phyloP scores from a whole-genome alignment of 2,113 vertebrate genomes.

The Cichladusa arquata region DNA sequence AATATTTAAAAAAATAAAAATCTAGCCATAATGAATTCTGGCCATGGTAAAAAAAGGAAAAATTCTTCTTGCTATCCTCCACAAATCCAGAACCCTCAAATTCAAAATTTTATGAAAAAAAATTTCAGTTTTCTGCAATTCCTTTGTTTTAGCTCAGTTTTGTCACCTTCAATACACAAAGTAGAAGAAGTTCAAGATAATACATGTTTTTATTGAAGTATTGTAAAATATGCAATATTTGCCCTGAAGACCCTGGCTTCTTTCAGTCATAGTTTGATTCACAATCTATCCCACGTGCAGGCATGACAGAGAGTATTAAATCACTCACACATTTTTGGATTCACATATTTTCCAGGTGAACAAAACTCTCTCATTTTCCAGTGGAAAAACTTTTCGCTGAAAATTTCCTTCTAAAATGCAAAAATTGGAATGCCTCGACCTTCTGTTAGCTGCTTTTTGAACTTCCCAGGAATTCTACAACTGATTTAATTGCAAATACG shows the following conservation, averaged over 20 bases:
- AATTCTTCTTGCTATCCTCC: not conserved
- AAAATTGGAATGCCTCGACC: not conserved
- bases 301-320: not conserved
- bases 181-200: not conserved
- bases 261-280: not conserved
- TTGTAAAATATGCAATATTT: not conserved
- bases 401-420: not conserved
- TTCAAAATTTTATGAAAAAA: not conserved
- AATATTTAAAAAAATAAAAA: not conserved
- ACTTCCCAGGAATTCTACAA: not conserved
- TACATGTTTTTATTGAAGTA: not conserved
- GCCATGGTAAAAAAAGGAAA: not conserved
- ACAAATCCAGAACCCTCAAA: not conserved
- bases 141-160: not conserved
- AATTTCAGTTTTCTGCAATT: not conserved
- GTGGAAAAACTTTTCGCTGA: not conserved
- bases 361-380: not conserved
- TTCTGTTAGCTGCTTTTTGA: not conserved
- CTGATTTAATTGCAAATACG: not conserved
- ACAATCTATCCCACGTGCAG: not conserved
- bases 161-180: not conserved
- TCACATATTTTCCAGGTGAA: slow-evolving; percentile 1
- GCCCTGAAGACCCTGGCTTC: not conserved
- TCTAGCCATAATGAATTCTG: not conserved
- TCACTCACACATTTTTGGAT: not conserved